Evolutionary conservation across 2,888 invertebrate genomes (phyloP), one percentile per base, ranked within the genome.

Genomic region (Reticulitermes lucifugus): DNA sequence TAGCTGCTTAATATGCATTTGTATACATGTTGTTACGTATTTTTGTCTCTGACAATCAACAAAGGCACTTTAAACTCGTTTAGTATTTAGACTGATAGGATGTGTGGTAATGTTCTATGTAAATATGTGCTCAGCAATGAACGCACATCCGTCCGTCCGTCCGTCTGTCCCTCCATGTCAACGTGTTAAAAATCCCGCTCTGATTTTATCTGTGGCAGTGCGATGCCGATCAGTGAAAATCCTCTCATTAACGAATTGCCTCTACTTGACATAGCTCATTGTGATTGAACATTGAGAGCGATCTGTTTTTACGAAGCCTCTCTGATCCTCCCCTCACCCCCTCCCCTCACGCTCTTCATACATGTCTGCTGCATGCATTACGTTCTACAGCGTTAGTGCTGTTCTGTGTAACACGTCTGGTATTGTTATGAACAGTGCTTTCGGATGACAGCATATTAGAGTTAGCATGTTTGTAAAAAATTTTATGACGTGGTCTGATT

Each of bases 241-340:
- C 25, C 29, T 41, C 73, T 73, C 73, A 73, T 73, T 73, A 73
- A 73, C 73, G 73, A 73, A 73, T 73, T 73, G 73, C 35, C 73
- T 73, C 73, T 29, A 73, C 73, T 73, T 73, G 73, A 73, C 73
- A 73, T 73, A 41, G 12, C 73, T 73, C 73, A 73, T 73, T 73
- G 73, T 41, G 43, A 29, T 70, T 29, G 25, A 25, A 73, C 41
- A 73, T 73, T 29, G 35, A 41, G 73, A 73, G 73, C 29, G 29
- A 73, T 73, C 73, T 43, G 73, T 73, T 29, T 73, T 29, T 73
- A 35, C 29, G 55, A 55, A 55, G 18, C 55, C 55, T 18, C 73
- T 21, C 18, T 14, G 73, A 41, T 2, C 73, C 43, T 41, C 73
- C 41, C 35, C 41, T 41, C 29, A 1, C 29, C 41, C 55, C 14